Evolutionary conservation across 2,797 vertebrate species (phyloP).

Genomic region (Crocodylus rhombifer): DNA sequence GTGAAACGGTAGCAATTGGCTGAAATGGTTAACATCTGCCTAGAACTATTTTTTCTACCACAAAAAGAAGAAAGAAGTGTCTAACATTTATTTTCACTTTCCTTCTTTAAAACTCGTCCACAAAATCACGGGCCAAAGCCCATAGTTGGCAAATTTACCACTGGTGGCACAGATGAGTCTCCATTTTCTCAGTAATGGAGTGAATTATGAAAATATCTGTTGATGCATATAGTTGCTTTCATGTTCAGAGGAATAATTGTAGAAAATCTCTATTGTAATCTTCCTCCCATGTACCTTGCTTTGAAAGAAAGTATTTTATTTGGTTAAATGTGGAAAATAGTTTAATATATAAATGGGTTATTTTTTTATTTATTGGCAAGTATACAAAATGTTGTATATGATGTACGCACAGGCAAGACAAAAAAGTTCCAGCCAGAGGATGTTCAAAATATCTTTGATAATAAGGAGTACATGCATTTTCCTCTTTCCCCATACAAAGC

Average conservation of each 20-base stretch:
- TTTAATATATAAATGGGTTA: not conserved
- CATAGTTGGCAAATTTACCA: conserved; percentile 5
- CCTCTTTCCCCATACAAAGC: not conserved
- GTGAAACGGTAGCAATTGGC: rapidly evolving
- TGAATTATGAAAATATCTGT: conserved; percentile 7
- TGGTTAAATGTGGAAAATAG: not conserved
- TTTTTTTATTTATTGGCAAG: rapidly evolving
- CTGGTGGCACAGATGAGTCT: not conserved
- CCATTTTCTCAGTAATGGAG: conserved; percentile 27
- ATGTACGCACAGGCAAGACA: not conserved
- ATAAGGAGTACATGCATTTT: not conserved
- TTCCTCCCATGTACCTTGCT: not conserved
- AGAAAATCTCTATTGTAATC: not conserved
- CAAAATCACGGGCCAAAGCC: not conserved
- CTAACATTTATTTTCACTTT: not conserved
- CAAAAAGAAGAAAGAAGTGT: not conserved
- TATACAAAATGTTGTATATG: not conserved
- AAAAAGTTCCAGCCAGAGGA: not conserved
- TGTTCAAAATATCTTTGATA: too few species aligned
- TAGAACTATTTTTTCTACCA: not conserved
- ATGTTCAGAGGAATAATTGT: not conserved
- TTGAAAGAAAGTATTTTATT: not conserved
- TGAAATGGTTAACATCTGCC: not conserved
- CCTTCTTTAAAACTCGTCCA: not conserved
- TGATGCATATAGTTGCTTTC: not conserved